phyloP scores from a whole-genome alignment of 2,797 vertebrate genomes.

The Botia almorhae region DNA sequence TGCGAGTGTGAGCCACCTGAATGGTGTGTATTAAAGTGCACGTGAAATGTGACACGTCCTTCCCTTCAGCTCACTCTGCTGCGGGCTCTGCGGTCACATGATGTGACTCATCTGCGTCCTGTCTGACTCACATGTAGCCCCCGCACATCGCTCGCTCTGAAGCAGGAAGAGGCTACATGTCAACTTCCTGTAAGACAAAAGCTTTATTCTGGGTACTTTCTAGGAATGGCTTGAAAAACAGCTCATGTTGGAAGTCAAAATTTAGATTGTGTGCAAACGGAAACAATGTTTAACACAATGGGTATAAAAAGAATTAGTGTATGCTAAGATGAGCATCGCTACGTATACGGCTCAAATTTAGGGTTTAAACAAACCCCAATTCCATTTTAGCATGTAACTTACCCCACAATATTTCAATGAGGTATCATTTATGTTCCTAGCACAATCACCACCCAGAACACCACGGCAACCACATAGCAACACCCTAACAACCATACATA shows the following conservation, averaged over 20 bases:
- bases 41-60: background rate
- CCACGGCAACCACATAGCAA: background rate
- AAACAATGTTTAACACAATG: background rate
- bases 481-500: background rate
- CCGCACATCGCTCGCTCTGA: slow-evolving; percentile 5
- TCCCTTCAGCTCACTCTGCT: background rate
- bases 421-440: background rate
- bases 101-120: slow-evolving; percentile 51
- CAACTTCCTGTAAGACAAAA: slow-evolving; percentile 23
- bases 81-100: slow-evolving; percentile 46
- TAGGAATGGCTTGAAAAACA: slow-evolving; percentile 18
- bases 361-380: background rate
- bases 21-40: background rate
- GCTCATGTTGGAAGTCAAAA: background rate
- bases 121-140: slow-evolving; percentile 21
- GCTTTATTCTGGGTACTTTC: slow-evolving; percentile 26
- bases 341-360: too few relatives aligned
- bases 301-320: background rate
- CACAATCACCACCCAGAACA: background rate
- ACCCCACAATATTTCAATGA: background rate
- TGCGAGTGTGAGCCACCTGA: background rate
- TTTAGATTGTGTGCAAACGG: background rate
- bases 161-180: slow-evolving; percentile 18
- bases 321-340: too few relatives aligned
- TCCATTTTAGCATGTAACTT: background rate